Evolutionary conservation across 2,888 invertebrate species (phyloP).

Genomic region (Aricia artaxerxes): DNA sequence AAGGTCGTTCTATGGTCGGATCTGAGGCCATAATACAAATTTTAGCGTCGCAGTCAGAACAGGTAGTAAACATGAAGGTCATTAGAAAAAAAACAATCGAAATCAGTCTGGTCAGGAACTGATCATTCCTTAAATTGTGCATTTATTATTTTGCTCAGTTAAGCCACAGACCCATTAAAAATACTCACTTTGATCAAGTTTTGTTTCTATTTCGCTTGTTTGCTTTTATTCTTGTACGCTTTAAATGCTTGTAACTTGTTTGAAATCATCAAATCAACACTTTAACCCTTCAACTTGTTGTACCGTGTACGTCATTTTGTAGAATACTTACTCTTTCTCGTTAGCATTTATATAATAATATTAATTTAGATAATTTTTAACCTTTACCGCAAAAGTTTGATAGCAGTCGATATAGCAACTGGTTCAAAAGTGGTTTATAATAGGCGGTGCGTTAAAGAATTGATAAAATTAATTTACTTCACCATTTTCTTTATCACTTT

Average conservation of each 20-base stretch:
- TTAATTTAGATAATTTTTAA: background rate
- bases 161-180: background rate
- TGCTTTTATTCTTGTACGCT: background rate
- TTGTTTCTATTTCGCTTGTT: background rate
- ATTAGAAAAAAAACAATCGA: background rate
- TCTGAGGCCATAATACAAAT: background rate
- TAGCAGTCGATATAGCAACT: background rate
- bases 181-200: no score
- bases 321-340: background rate
- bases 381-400: background rate
- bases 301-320: background rate
- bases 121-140: background rate
- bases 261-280: background rate
- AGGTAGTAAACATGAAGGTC: background rate
- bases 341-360: background rate
- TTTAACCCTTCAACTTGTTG: background rate
- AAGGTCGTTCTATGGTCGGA: no score
- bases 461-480: background rate
- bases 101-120: background rate
- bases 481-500: background rate
- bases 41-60: background rate
- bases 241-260: background rate
- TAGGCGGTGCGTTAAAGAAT: background rate
- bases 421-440: slow-evolving; percentile 9
- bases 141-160: background rate